Conservation (phyloP, 2,888 invertebrate genomes). For the Sarcophaga variegata region DNA sequence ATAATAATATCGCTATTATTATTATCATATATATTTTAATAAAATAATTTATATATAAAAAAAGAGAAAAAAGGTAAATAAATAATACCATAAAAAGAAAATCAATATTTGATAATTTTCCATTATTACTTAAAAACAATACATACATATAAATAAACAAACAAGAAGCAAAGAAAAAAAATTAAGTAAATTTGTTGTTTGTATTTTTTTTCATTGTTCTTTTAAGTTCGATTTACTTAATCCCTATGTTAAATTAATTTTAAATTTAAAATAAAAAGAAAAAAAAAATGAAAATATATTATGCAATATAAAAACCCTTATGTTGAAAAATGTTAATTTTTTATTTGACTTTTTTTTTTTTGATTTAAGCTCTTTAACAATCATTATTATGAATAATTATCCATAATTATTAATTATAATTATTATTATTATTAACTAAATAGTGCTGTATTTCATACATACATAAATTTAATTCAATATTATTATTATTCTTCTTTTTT, state of each 20-base stretch:
- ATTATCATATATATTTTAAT: not conserved
- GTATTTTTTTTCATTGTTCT: not conserved
- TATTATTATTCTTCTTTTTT: constrained; percentile 52
- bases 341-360: not conserved
- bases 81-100: not conserved
- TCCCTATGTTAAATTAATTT: not conserved
- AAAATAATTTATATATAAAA: no score
- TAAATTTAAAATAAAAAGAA: no score
- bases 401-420: constrained; percentile 23
- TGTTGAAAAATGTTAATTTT: not conserved
- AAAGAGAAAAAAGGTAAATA: no score
- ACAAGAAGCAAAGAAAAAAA: no score
- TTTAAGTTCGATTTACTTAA: not conserved
- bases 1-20: constrained; percentile 1
- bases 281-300: not conserved
- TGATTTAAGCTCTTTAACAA: not conserved
- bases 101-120: not conserved
- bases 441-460: constrained; percentile 51
- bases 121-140: not conserved
- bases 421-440: constrained; percentile 26
- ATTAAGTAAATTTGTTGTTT: not conserved
- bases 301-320: no score
- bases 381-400: not conserved
- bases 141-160: not conserved
- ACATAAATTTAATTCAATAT: constrained; percentile 42